Evolutionary conservation across 53 echinoderm and acorn worm genomes (phyloP).

Genomic region (Actinopyga echinites): DNA sequence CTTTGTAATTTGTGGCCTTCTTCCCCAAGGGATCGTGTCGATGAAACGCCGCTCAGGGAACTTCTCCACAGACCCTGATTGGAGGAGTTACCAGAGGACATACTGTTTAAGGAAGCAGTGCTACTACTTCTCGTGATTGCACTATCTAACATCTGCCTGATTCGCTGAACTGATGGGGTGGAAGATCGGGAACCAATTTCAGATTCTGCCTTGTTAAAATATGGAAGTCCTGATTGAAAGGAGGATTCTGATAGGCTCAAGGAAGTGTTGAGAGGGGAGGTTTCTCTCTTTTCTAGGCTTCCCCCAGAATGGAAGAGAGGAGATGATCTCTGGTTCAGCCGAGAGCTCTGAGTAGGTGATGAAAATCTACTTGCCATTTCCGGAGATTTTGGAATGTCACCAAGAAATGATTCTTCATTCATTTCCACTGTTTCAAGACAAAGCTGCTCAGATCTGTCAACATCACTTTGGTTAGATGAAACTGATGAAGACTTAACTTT

Average conservation of each 20-base stretch:
- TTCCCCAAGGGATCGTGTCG: background rate
- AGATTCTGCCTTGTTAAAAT: background rate
- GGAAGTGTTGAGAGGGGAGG: background rate
- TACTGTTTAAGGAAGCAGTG: constrained; percentile 66
- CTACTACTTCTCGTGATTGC: constrained; percentile 55
- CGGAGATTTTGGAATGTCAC: too few relatives aligned
- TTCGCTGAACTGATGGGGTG: background rate
- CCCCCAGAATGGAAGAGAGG: background rate
- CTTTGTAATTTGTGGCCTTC: too few relatives aligned
- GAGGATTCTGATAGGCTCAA: constrained; percentile 13
- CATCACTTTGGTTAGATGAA: too few relatives aligned
- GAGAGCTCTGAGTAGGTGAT: background rate
- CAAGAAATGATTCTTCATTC: too few relatives aligned
- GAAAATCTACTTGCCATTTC: background rate
- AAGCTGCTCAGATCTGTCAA: too few relatives aligned
- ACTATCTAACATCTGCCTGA: constrained; percentile 14
- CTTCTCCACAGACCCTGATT: constrained; percentile 31
- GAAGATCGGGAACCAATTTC: background rate
- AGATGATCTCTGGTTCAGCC: background rate
- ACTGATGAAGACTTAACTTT: too few relatives aligned
- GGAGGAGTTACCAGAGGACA: constrained; percentile 60
- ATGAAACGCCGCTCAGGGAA: constrained; percentile 39
- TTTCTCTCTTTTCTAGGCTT: background rate
- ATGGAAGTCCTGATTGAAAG: background rate
- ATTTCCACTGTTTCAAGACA: too few relatives aligned